These are phyloP conservation scores for Rutpela maculata DNA, from an alignment of 2,888 invertebrate species.

Conservation along the genomic window DNA sequence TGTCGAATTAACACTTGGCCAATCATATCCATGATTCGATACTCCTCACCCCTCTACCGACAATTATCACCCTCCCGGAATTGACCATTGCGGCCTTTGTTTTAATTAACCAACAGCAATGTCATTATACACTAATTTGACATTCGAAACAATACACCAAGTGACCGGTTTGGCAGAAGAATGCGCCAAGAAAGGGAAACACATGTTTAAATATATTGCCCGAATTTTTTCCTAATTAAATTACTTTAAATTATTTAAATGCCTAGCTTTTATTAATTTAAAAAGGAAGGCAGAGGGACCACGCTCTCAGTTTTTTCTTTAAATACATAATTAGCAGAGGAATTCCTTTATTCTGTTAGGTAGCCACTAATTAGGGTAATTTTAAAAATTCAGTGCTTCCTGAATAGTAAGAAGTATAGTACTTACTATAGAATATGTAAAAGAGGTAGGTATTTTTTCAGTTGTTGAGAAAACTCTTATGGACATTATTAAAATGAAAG, in stretches of 20 bases:
- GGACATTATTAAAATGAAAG: too few relatives aligned
- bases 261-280: conserved; percentile 26
- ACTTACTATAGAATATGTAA: background rate
- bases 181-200: conserved; percentile 46
- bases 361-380: background rate
- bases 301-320: conserved; percentile 13
- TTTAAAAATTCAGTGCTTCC: background rate
- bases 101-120: conserved; percentile 58
- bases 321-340: conserved; percentile 10
- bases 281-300: background rate
- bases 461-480: too few relatives aligned
- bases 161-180: conserved; percentile 34
- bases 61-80: conserved; percentile 57
- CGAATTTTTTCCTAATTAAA: conserved; percentile 46
- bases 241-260: conserved; percentile 28
- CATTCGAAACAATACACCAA: conserved; percentile 54
- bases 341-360: conserved; percentile 20
- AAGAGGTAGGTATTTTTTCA: background rate
- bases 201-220: conserved; percentile 45
- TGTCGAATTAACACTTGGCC: background rate
- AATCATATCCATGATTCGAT: background rate
- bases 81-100: conserved; percentile 52
- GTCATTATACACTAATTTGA: conserved; percentile 60
- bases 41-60: conserved; percentile 51
- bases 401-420: background rate